Evolutionary conservation across 53 echinoderm and acorn worm genomes (phyloP).

Genomic region (Apostichopus leukothele): DNA sequence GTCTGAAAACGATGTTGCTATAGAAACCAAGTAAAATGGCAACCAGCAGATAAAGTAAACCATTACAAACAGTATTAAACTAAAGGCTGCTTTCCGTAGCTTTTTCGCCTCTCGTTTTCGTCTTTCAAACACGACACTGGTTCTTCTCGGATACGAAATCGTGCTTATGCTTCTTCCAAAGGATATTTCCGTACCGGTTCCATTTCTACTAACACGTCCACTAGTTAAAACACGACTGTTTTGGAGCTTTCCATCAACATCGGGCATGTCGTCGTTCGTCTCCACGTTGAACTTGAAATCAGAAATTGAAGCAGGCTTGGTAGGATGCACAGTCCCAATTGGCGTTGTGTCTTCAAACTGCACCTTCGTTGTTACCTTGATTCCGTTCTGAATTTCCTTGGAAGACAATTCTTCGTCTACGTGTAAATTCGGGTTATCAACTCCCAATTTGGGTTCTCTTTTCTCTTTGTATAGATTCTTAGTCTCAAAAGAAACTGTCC

Average conservation of each 20-base stretch:
- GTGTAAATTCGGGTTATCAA: background rate
- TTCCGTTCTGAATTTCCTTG: background rate
- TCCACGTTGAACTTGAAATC: no score
- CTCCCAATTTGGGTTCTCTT: background rate
- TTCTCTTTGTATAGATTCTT: background rate
- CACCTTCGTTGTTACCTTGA: background rate
- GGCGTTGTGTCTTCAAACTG: background rate
- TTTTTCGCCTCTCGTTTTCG: constrained; percentile 7
- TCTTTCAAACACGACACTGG: constrained; percentile 2
- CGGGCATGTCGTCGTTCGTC: no score
- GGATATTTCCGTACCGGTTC: background rate
- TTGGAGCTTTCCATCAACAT: no score
- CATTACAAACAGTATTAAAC: constrained; percentile 18
- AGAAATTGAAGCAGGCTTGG: background rate
- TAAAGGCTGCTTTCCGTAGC: constrained; percentile 10
- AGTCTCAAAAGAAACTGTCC: background rate
- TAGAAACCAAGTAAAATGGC: constrained; percentile 24
- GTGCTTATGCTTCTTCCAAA: background rate
- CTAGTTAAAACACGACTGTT: no score
- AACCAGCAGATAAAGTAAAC: constrained; percentile 29
- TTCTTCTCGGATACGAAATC: background rate
- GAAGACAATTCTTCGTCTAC: background rate
- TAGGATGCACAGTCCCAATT: background rate
- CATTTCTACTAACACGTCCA: background rate
- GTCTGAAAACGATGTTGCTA: constrained; percentile 24